Percentiles rank a stretch among this genome's conserved stretches.
phyloP scores from a whole-genome alignment of 2,113 vertebrate species.

The Labeo rohita region DNA sequence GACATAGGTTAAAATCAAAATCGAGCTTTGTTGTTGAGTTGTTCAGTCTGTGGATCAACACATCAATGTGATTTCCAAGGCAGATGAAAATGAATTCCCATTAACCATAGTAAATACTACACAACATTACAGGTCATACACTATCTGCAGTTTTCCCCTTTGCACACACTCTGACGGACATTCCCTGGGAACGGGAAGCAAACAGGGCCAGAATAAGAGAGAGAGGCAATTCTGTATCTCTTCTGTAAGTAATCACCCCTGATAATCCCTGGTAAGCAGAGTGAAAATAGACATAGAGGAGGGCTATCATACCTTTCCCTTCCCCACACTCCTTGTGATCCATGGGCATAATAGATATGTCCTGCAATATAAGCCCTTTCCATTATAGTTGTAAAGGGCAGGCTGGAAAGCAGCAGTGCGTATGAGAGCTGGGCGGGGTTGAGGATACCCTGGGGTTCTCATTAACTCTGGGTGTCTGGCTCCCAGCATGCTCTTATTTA shows the following conservation, averaged over 20 bases:
- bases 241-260: conserved; percentile 49
- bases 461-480: conserved; percentile 37
- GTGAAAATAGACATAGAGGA: conserved; percentile 54
- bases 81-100: not conserved
- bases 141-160: not conserved
- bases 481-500: conserved; percentile 43
- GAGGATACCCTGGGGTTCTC: conserved; percentile 35
- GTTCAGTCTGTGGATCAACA: not conserved
- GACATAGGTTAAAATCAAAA: not conserved
- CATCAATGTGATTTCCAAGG: not conserved
- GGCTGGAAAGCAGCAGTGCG: conserved; percentile 31
- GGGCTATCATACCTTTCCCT: conserved; percentile 22
- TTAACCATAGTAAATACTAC: not conserved
- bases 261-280: conserved; percentile 60
- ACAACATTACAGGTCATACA: not conserved
- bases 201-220: conserved; percentile 23
- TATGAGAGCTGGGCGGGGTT: conserved; percentile 14
- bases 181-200: not conserved
- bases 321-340: not conserved
- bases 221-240: conserved; percentile 14
- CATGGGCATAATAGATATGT: conserved; percentile 7
- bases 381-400: conserved; percentile 14
- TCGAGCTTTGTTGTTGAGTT: not conserved
- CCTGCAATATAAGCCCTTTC: conserved; percentile 1
- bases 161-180: not conserved